A percentile compares a stretch with the other conserved stretches of the same genome.
Conservation (phyloP, 1,140 invertebrate genomes). For the Aporrectodea caliginosa region DNA sequence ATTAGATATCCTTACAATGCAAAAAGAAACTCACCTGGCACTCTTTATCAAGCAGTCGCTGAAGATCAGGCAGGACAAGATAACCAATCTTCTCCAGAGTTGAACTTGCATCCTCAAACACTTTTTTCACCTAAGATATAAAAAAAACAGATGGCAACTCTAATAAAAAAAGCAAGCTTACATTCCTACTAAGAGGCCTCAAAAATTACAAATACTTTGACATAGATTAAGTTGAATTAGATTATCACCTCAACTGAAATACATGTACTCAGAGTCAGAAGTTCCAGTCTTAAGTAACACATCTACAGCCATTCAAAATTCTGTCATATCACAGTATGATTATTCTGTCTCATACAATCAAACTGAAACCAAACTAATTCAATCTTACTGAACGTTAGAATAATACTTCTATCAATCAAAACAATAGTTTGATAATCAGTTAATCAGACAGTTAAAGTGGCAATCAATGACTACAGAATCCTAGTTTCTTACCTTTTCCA, state of each 20-base stretch:
- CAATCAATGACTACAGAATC: no score
- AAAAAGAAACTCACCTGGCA: conserved; percentile 42
- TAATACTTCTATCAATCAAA: not conserved
- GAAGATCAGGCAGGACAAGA: conserved; percentile 46
- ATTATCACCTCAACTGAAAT: not conserved
- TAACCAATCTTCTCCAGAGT: conserved; percentile 48
- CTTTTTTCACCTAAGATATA: conserved; percentile 37
- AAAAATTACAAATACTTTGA: not conserved
- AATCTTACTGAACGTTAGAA: not conserved
- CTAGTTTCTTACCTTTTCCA: conserved; percentile 48
- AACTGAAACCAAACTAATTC: not conserved
- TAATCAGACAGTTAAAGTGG: no score
- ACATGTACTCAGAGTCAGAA: no score
- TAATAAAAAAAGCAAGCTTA: conserved; percentile 34
- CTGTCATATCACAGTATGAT: no score
- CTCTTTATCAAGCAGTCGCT: conserved; percentile 48
- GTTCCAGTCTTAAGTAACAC: no score
- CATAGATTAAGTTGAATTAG: not conserved
- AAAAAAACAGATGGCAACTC: conserved; percentile 47
- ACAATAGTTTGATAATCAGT: not conserved
- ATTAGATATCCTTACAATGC: no score
- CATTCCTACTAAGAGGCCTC: no score
- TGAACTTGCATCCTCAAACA: conserved; percentile 31
- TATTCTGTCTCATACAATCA: not conserved
- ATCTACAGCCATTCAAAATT: conserved; percentile 19